Conservation (phyloP, 2,888 invertebrate genomes). For the Tyria jacobaeae region DNA sequence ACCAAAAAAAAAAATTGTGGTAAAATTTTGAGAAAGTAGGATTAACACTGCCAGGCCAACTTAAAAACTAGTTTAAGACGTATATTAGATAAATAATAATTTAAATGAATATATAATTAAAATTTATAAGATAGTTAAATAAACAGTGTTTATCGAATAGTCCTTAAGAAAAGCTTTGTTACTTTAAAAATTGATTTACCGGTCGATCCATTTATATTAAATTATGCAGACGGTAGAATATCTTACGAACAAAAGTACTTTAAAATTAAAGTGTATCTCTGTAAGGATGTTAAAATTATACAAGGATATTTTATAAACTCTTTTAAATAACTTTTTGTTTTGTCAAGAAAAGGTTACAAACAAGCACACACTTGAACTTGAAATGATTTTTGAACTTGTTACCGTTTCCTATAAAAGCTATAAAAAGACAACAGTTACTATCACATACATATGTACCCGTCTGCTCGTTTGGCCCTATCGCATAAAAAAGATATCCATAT, state of each 20-base stretch:
- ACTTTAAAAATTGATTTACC: background rate
- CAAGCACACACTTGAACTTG: no score
- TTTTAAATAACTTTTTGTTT: no score
- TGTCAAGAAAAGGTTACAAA: no score
- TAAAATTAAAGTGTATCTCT: background rate
- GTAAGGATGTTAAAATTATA: no score
- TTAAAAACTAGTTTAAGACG: background rate
- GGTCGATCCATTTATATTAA: background rate
- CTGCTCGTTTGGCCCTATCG: no score
- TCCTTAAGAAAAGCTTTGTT: background rate
- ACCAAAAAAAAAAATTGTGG: background rate
- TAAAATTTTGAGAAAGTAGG: background rate
- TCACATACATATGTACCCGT: no score
- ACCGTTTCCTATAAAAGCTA: no score
- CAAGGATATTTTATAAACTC: no score
- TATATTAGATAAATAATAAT: background rate
- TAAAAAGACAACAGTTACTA: no score
- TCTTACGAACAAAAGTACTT: background rate
- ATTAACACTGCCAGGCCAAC: background rate
- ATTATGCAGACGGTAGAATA: background rate
- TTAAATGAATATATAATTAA: background rate
- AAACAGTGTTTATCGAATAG: background rate
- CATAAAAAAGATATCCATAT: no score
- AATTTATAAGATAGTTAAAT: background rate
- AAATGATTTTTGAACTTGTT: no score